phyloP scores from a whole-genome alignment of 2,113 vertebrate genomes.

The Neotoma lepida region DNA sequence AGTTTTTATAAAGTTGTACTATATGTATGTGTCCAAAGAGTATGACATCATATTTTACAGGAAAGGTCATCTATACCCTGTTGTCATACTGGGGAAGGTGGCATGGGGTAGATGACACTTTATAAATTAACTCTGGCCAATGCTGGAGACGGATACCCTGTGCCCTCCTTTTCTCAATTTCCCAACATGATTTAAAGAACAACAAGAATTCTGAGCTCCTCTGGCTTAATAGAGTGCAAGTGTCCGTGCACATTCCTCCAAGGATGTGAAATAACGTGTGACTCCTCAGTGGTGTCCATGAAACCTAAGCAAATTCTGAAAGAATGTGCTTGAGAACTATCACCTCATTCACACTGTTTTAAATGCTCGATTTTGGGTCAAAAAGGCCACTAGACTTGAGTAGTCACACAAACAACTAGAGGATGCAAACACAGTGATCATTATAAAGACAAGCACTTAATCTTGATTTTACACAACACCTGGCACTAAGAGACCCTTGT shows the following conservation, averaged over 20 bases:
- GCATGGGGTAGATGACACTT: background rate
- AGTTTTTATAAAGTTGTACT: slow-evolving; percentile 15
- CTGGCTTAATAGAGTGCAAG: background rate
- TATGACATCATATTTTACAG: background rate
- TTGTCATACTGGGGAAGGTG: background rate
- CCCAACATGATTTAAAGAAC: background rate
- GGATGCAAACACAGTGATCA: background rate
- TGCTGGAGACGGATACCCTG: background rate
- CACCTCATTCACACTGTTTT: background rate
- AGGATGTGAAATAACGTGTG: slow-evolving; percentile 20
- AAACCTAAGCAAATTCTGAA: slow-evolving; percentile 1
- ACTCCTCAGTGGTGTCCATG: background rate
- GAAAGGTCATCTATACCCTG: background rate
- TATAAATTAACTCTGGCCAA: background rate
- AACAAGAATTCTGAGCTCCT: background rate
- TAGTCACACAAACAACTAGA: background rate
- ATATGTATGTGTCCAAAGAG: background rate
- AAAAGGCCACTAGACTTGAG: background rate
- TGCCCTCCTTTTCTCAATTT: background rate
- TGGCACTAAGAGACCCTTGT: background rate
- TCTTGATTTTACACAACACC: background rate
- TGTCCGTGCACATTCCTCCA: background rate
- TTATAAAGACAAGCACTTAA: background rate
- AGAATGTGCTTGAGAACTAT: background rate
- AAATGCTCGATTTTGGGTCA: background rate